phyloP scores from a whole-genome alignment of 2,797 vertebrate genomes.

The Bucorvus abyssinicus region DNA sequence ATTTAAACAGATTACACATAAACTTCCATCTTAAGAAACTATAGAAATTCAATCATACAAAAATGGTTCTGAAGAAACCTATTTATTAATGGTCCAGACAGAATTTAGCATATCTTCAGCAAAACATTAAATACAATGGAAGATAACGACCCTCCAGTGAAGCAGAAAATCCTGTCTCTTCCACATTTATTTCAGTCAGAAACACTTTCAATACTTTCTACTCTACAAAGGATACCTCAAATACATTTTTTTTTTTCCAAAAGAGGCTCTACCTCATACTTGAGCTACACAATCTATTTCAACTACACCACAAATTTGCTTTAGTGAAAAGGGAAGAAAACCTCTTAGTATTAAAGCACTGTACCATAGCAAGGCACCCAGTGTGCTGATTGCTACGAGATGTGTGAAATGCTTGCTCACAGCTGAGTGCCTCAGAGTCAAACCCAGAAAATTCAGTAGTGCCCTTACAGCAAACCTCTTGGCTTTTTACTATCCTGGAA shows the following conservation, averaged over 20 bases:
- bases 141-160: constrained; percentile 48
- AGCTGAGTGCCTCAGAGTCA: constrained; percentile 4
- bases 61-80: constrained; percentile 66
- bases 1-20: background rate
- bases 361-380: constrained; percentile 48
- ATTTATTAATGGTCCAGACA: constrained; percentile 74
- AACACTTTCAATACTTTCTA: background rate
- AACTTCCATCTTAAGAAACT: background rate
- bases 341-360: constrained; percentile 50
- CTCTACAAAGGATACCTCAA: background rate
- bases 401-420: constrained; percentile 39
- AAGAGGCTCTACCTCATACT: background rate
- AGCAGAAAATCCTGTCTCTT: background rate
- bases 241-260: background rate
- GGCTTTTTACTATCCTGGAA: background rate
- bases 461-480: background rate
- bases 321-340: constrained; percentile 47
- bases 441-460: background rate
- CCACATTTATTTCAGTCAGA: background rate
- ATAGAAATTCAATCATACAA: background rate
- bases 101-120: constrained; percentile 43
- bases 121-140: constrained; percentile 71
- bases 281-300: constrained; percentile 11
- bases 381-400: background rate
- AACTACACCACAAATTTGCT: constrained; percentile 8